A percentile compares a stretch with the other conserved stretches of the same genome.
phyloP scores from a whole-genome alignment of 2,113 vertebrate species.

The Sorex fumeus region DNA sequence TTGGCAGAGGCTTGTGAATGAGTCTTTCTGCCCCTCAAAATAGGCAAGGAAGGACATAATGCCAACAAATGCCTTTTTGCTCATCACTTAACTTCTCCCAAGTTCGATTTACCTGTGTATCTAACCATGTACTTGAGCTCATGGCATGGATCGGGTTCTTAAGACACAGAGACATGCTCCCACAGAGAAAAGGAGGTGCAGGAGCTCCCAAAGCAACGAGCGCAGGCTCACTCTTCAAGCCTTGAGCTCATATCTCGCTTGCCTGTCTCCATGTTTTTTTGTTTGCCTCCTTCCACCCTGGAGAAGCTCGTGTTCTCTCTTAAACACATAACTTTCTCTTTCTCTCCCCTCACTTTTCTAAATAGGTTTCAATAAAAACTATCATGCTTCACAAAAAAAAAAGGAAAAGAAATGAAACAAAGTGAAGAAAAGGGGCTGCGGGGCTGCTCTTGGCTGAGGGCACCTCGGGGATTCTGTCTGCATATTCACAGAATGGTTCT shows the following conservation, averaged over 20 bases:
- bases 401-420: background rate
- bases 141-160: background rate
- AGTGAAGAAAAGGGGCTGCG: background rate
- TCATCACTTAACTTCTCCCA: constrained; percentile 44
- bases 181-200: background rate
- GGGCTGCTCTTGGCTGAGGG: background rate
- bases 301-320: too few species aligned
- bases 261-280: too few species aligned
- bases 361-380: too few species aligned
- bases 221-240: too few species aligned
- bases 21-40: constrained; percentile 76
- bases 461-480: background rate
- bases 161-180: background rate
- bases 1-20: constrained; percentile 83
- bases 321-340: too few species aligned
- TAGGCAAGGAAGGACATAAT: constrained; percentile 67
- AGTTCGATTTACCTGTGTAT: background rate
- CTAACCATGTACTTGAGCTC: constrained; percentile 3
- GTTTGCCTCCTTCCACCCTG: too few species aligned
- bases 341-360: too few species aligned
- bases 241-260: too few species aligned
- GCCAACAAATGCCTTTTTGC: constrained; percentile 51
- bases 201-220: background rate
- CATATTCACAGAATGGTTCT: background rate
- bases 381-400: too few species aligned